Percentiles rank a stretch among this genome's conserved stretches.
These are phyloP conservation scores for Apodemia zela DNA, from an alignment of 2,888 invertebrate species.

Conservation along the genomic window DNA sequence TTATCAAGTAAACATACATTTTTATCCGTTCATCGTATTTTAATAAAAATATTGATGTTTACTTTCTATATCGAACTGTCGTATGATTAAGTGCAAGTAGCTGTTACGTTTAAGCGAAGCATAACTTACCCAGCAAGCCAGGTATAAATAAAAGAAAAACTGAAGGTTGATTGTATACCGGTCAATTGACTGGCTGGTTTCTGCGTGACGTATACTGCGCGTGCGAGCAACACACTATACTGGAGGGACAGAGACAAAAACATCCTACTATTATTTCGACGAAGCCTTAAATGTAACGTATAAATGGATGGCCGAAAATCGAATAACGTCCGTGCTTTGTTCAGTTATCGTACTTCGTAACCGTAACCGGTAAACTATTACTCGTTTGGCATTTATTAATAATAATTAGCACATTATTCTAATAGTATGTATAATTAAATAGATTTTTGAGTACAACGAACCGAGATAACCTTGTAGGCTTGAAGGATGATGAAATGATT, in stretches of 20 bases:
- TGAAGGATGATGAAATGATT: neutral
- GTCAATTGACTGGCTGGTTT: slow-evolving; percentile 79
- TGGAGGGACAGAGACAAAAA: slow-evolving; percentile 44
- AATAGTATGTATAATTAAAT: neutral
- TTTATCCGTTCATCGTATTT: neutral
- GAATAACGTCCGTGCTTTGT: slow-evolving; percentile 69
- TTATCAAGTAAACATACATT: neutral
- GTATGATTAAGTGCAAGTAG: slow-evolving; percentile 31
- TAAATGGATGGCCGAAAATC: slow-evolving; percentile 72
- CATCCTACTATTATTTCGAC: slow-evolving; percentile 65
- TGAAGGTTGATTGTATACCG: slow-evolving; percentile 79
- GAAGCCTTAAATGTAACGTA: slow-evolving; percentile 71
- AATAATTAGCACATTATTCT: slow-evolving; percentile 4
- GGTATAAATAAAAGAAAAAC: slow-evolving; percentile 79
- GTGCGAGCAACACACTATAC: slow-evolving; percentile 45
- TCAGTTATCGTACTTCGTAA: slow-evolving; percentile 44
- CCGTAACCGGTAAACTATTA: slow-evolving; percentile 47
- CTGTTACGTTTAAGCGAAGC: slow-evolving; percentile 48
- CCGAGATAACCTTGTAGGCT: neutral
- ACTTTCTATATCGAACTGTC: neutral
- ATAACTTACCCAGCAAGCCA: slow-evolving; percentile 74
- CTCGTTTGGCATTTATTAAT: slow-evolving; percentile 40
- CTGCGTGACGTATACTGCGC: slow-evolving; percentile 69
- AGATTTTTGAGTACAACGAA: slow-evolving; percentile 1
- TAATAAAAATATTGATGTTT: neutral